phyloP scores from a whole-genome alignment of 2,888 invertebrate species.

The Andrena trimmerana region DNA sequence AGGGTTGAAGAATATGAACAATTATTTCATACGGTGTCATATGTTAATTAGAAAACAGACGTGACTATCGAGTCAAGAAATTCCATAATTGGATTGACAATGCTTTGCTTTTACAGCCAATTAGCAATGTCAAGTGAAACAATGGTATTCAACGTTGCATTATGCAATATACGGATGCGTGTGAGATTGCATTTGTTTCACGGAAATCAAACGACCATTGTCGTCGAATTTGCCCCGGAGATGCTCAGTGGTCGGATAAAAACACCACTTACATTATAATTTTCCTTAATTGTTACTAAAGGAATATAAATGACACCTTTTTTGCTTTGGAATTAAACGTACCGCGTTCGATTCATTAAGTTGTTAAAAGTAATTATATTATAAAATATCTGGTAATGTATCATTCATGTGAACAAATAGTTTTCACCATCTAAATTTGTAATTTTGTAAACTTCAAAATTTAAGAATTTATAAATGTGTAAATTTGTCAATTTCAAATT shows the following conservation, averaged over 20 bases:
- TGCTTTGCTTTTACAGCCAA: constrained; percentile 16
- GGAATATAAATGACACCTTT: not conserved
- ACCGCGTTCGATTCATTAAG: not conserved
- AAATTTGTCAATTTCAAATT: not conserved
- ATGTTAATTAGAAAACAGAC: not conserved
- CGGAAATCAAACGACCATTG: not conserved
- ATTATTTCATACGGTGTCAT: not conserved
- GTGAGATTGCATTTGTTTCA: not conserved
- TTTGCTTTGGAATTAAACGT: not conserved
- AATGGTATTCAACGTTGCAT: not conserved
- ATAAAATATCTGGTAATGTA: not conserved
- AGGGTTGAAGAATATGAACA: no score
- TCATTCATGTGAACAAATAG: no score
- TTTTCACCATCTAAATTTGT: no score
- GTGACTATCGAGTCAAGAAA: constrained; percentile 8
- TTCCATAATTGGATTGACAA: constrained; percentile 14
- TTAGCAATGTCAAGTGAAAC: constrained; percentile 21
- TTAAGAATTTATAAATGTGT: not conserved
- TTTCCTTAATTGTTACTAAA: not conserved
- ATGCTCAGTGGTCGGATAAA: not conserved
- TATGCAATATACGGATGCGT: not conserved
- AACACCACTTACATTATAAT: not conserved
- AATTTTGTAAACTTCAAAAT: not conserved
- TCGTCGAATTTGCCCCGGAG: not conserved
- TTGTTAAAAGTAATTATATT: not conserved